These are phyloP conservation scores for Caenorhabditis japonica DNA, from an alignment of 2,888 invertebrate genomes.

Conservation along the genomic window DNA sequence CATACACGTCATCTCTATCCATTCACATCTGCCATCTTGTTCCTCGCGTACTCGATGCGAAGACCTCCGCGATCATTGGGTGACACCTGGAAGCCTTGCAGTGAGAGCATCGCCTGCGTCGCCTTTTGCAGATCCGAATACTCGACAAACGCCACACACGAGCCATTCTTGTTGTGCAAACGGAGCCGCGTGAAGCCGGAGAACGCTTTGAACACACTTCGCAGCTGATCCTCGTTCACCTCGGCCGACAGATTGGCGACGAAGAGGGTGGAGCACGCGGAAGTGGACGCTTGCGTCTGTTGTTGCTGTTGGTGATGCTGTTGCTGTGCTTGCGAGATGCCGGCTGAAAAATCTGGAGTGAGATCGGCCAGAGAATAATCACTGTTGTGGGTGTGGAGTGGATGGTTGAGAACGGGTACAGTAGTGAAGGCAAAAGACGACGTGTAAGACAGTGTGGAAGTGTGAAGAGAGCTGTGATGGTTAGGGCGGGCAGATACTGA, in stretches of 20 bases:
- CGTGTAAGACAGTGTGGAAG: background rate
- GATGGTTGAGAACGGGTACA: background rate
- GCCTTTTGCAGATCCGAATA: conserved; percentile 92
- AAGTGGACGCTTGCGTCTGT: conserved; percentile 87
- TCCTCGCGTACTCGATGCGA: conserved; percentile 98
- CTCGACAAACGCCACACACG: conserved; percentile 97
- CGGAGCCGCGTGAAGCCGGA: conserved; percentile 98
- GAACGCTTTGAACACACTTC: conserved; percentile 86
- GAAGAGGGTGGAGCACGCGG: conserved; percentile 85
- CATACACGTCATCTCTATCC: conserved; percentile 46
- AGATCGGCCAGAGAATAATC: background rate
- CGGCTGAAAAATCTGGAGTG: conserved; percentile 13
- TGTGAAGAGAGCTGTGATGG: background rate
- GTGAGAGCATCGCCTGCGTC: conserved; percentile 90
- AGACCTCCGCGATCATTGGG: conserved; percentile 93
- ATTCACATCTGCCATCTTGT: conserved; percentile 91
- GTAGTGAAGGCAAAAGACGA: background rate
- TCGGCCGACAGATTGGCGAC: conserved; percentile 98
- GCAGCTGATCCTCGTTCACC: conserved; percentile 97
- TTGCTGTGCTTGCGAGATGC: conserved; percentile 2
- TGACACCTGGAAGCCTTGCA: conserved; percentile 86
- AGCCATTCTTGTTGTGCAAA: conserved; percentile 85
- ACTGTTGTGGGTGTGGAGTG: background rate
- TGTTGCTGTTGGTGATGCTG: conserved; percentile 76
- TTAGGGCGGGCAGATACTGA: no score